Percentiles rank a stretch among this genome's conserved stretches.
Conservation (phyloP, 1,140 invertebrate species). For the Bemisia tabaci region DNA sequence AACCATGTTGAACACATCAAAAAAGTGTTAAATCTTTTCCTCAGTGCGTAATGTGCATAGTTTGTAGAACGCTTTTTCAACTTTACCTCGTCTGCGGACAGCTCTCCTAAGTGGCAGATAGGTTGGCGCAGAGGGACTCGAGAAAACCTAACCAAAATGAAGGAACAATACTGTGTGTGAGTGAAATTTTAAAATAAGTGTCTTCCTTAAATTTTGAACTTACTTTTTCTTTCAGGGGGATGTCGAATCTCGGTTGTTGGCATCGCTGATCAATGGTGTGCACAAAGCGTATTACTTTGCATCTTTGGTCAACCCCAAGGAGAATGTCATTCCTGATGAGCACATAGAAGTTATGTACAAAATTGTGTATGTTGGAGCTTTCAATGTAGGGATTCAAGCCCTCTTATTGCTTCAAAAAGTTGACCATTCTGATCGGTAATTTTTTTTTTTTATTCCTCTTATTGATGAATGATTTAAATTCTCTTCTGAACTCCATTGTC, state of each 20-base stretch:
- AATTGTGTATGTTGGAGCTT: constrained; percentile 69
- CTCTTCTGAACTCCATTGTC: too few species aligned
- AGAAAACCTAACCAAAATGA: too few species aligned
- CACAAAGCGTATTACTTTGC: constrained; percentile 74
- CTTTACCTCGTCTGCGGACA: too few species aligned
- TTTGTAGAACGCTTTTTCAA: too few species aligned
- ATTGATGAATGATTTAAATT: too few species aligned
- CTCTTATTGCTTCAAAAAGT: constrained; percentile 71
- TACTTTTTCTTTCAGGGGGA: constrained; percentile 49
- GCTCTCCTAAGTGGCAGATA: too few species aligned
- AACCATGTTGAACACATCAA: too few species aligned
- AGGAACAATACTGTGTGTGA: too few species aligned
- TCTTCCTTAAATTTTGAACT: background rate
- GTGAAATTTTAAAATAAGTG: too few species aligned
- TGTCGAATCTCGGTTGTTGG: constrained; percentile 83
- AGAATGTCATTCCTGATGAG: constrained; percentile 26
- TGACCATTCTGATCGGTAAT: constrained; percentile 43
- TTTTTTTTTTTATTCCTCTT: constrained; percentile 6
- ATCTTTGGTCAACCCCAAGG: constrained; percentile 38
- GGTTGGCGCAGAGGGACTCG: too few species aligned
- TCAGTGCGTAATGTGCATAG: too few species aligned
- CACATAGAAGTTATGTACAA: constrained; percentile 78
- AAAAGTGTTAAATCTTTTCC: too few species aligned
- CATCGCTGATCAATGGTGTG: constrained; percentile 73
- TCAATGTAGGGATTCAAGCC: constrained; percentile 75